These are phyloP conservation scores for Tortricodes alternella DNA, from an alignment of 2,888 invertebrate genomes.

Conservation along the genomic window DNA sequence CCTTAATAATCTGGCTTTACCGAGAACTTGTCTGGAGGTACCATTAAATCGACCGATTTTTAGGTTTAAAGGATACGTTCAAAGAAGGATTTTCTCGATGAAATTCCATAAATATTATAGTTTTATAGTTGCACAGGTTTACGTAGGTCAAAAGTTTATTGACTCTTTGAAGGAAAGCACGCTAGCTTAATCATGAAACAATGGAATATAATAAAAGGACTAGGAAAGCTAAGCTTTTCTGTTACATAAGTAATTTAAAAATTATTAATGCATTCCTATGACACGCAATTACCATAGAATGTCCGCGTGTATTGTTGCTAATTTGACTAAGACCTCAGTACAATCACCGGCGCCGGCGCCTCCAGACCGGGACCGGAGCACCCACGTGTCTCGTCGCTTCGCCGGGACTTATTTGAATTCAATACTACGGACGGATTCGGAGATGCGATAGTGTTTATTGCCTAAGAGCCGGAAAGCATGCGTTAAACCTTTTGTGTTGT, in stretches of 20 bases:
- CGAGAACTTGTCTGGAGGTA: no score
- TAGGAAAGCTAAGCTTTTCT: neutral
- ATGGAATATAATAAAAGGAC: neutral
- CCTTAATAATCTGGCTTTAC: no score
- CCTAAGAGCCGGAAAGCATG: conserved; percentile 33
- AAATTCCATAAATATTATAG: no score
- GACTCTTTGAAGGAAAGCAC: no score
- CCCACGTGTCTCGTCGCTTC: conserved; percentile 57
- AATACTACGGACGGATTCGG: conserved; percentile 55
- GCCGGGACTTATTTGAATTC: conserved; percentile 65
- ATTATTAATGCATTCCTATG: conserved; percentile 20
- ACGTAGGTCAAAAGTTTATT: no score
- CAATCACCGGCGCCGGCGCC: conserved; percentile 53
- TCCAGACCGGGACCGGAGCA: conserved; percentile 40
- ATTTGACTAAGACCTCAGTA: conserved; percentile 29
- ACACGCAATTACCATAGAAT: conserved; percentile 28
- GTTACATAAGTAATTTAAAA: neutral
- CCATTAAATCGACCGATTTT: no score
- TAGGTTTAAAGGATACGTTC: no score
- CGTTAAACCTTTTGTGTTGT: conserved; percentile 36
- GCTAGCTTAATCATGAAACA: neutral
- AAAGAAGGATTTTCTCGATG: no score
- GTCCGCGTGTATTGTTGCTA: conserved; percentile 20
- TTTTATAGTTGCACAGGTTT: no score
- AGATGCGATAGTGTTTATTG: conserved; percentile 48